Evolutionary conservation across 2,113 vertebrate species (phyloP), one percentile per base, ranked within the genome.

Genomic region (Enhydra lutris): DNA sequence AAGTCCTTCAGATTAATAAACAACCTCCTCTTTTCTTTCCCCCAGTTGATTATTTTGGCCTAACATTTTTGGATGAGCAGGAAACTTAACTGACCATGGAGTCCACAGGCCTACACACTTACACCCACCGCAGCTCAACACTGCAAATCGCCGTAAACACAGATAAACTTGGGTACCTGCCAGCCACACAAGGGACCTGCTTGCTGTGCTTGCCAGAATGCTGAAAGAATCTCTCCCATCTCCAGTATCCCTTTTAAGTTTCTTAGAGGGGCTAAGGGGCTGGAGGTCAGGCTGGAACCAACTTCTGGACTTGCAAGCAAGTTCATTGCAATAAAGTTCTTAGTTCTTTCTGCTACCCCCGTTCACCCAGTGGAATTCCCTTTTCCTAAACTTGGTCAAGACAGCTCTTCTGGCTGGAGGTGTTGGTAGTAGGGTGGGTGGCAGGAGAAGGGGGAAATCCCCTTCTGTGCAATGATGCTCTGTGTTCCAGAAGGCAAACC

Each of bases 401-500:
- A 94, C 7, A 74, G 42, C 34, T 57, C 91, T 85, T 91, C 52
- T 83, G 87, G 42, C 63, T 95, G 29, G 42, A 95, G 87, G 69
- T 36, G 59, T 26, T 61, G 39, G 42, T 31, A 93, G 42, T 13
- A 11, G 26, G 59, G 45, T 26, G 67, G 9, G 3, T 65, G 14
- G 39, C 69, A 65, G 71, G 50, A 61, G 93, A 74, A 96, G 81
- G 39, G 86, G 67, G 69, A 89, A 94, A 95, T 88, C 61, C 89
- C 74, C 92, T 87, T 97, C 55, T 0, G 0, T 45, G 73, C 21
- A 87, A 26, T 85, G 90, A 86, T 26, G 29, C 50, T 92, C 71
- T 94, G 61, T 83, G 47, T 83, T 96, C 80, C 90, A 31, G 86
- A 59, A 97, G 63, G 74, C 92, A 96, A 85, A 94, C 78, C 76